Base-by-base conservation (phyloP, 2,797 vertebrate species). In the Cichlasoma orientale region DNA sequence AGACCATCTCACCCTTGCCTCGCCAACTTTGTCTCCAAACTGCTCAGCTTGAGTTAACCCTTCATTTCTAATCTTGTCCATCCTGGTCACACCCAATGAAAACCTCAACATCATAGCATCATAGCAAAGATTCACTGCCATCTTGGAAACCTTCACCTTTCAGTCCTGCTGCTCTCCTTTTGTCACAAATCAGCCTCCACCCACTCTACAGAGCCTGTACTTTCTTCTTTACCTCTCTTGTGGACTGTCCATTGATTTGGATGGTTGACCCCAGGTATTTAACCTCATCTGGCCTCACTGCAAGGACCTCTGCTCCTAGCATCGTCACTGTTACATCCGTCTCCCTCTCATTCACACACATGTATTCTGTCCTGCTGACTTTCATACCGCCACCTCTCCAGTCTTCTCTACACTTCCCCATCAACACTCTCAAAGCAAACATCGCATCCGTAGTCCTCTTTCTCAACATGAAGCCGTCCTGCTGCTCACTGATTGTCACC, bases 381-480 rank as follows among this genome's bases (percentile, higher is more conserved):
- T 63, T 18, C 21, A 44, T 25, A 27, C 38, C 59, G 44, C 59
- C 59, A 63, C 36, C 59, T 63, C 25, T 25, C 41, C 11, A 63
- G 10, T 10, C 36, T 63, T 27, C 10, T 44, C 38, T 63, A 38
- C 18, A 27, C 14, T 27, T 63, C 38, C 25, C 38, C 38, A 63
- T 63, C 38, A 63, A 18, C 59, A 44, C 18, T 63, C 23, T 44
- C 36, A 38, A 1, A 9, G 7, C 36, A 63, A 63, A 63, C 21
- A 63, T 63, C 36, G 41, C 7, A 41, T 18, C 59, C 41, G 21
- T 41, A 41, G 4, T 1, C n/a, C 33, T 23, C n/a, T 61, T 61
- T 41, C 36, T 10, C 36, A 36, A 1, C 33, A 10, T 10, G 3
- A 36, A 36, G 1, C 21, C 13, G 18, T 0, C 16, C 0, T 25